Evolutionary conservation across 2,113 vertebrate species (phyloP).

Genomic region (Petromus typicus): DNA sequence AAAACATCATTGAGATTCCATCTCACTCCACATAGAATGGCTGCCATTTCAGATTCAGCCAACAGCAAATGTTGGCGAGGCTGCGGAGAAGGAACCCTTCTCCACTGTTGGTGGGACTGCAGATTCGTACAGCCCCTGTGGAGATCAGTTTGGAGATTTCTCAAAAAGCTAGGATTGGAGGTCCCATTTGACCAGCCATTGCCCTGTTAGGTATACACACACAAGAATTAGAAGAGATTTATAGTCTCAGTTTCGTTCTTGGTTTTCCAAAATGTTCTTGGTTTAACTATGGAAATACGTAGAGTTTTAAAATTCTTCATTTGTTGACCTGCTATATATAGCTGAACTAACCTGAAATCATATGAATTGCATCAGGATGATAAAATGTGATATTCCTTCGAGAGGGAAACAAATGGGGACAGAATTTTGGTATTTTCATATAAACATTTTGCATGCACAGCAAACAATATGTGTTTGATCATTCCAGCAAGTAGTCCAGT

Average conservation of each 20-base stretch:
- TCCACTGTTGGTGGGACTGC: too few species aligned
- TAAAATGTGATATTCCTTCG: neutral
- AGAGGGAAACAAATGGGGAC: neutral
- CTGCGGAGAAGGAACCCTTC: too few species aligned
- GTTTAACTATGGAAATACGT: neutral
- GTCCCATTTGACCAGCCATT: too few species aligned
- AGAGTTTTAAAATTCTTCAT: slow-evolving; percentile 3
- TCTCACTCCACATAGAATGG: too few species aligned
- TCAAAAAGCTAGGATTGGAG: too few species aligned
- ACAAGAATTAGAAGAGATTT: too few species aligned
- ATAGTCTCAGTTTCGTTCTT: neutral
- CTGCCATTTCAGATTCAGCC: too few species aligned
- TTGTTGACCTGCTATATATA: neutral
- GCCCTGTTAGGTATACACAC: too few species aligned
- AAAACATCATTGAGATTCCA: too few species aligned
- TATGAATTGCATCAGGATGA: neutral
- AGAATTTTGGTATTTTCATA: neutral
- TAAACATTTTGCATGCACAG: neutral
- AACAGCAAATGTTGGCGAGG: too few species aligned
- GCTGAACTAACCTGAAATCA: neutral
- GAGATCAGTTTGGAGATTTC: too few species aligned
- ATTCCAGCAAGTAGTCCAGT: neutral
- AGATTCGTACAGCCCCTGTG: too few species aligned
- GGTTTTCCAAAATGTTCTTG: neutral
- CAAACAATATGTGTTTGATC: neutral